A percentile compares a stretch with the other conserved stretches of the same genome.
phyloP scores from a whole-genome alignment of 2,113 vertebrate species.

The Hydrochoerus hydrochaeris region DNA sequence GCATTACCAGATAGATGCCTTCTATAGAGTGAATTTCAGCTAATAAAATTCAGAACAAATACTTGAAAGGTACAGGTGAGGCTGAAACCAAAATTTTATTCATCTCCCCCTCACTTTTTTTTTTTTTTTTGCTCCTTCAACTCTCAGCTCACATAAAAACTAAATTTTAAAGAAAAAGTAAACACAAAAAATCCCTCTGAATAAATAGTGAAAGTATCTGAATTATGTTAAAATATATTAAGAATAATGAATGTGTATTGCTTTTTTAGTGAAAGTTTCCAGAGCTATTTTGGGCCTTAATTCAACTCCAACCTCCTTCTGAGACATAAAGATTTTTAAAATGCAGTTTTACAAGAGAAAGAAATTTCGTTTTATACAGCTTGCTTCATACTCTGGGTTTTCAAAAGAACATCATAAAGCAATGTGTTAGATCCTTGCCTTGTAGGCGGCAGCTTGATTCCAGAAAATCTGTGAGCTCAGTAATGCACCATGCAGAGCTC shows the following conservation, averaged over 20 bases:
- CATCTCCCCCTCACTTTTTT: accelerated
- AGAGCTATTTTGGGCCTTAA: constrained; percentile 83
- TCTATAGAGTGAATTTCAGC: background rate
- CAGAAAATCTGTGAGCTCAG: constrained; percentile 49
- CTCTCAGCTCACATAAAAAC: constrained; percentile 18
- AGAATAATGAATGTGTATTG: constrained; percentile 79
- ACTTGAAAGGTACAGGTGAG: background rate
- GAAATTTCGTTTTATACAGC: constrained; percentile 79
- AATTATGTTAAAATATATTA: constrained; percentile 87
- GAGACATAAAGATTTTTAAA: constrained; percentile 83
- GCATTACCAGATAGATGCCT: background rate
- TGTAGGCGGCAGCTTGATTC: constrained; percentile 57
- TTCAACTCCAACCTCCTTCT: constrained; percentile 83
- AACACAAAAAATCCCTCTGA: constrained; percentile 55
- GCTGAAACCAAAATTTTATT: background rate
- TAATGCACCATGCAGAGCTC: background rate
- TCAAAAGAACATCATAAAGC: constrained; percentile 82
- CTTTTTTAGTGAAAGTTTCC: constrained; percentile 83
- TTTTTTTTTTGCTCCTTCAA: constrained; percentile 33
- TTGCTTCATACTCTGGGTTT: constrained; percentile 74
- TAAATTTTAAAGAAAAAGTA: constrained; percentile 65
- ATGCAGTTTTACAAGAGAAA: constrained; percentile 81
- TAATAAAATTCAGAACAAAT: constrained; percentile 56
- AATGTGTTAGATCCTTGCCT: constrained; percentile 68
- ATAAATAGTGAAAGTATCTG: constrained; percentile 68